phyloP scores from a whole-genome alignment of 2,888 invertebrate genomes.

The Drosophila atroscutellata region DNA sequence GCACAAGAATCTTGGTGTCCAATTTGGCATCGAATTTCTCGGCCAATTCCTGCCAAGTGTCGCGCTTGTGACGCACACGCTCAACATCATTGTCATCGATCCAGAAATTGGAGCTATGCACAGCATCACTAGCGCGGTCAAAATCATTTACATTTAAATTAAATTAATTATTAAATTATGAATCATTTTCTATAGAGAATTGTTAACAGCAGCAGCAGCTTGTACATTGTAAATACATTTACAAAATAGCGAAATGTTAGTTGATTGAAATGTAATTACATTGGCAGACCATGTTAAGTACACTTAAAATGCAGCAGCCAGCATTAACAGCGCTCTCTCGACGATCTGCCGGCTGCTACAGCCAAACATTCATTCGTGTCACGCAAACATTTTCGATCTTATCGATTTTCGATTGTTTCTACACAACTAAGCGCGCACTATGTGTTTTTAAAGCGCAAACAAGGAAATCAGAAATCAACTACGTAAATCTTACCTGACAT shows the following conservation, averaged over 20 bases:
- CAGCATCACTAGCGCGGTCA: slow-evolving; percentile 54
- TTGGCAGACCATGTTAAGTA: neutral
- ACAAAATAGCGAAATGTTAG: neutral
- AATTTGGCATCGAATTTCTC: slow-evolving; percentile 82
- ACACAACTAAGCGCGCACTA: neutral
- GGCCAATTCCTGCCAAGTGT: slow-evolving; percentile 83
- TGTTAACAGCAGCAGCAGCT: neutral
- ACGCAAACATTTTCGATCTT: neutral
- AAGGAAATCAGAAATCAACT: neutral
- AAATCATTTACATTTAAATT: neutral
- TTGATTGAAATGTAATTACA: neutral
- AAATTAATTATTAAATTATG: neutral
- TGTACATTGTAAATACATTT: too few species aligned
- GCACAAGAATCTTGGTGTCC: slow-evolving; percentile 84
- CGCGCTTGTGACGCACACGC: slow-evolving; percentile 75
- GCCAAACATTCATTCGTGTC: neutral
- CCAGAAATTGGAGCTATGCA: slow-evolving; percentile 70
- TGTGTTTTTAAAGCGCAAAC: neutral
- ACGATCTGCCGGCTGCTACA: neutral
- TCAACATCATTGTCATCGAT: slow-evolving; percentile 66
- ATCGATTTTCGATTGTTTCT: neutral
- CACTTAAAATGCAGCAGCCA: neutral
- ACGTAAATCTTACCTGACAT: slow-evolving; percentile 69
- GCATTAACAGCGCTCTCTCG: neutral
- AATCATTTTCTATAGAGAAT: neutral